phyloP scores from a whole-genome alignment of 2,113 vertebrate genomes.

The Trichomycterus rosablanca region DNA sequence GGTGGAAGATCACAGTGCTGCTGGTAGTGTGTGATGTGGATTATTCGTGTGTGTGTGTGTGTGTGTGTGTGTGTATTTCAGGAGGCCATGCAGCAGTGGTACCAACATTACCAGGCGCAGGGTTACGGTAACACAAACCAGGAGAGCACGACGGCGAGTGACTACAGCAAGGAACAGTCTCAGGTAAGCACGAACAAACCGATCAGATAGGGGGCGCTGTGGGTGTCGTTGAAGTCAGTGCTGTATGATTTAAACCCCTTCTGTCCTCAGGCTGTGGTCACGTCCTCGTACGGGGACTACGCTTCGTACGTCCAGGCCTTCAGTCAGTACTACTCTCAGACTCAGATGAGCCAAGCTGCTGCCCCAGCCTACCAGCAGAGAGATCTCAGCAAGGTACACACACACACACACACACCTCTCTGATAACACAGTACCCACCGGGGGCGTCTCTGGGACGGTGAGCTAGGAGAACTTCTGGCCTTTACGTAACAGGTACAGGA shows the following conservation, averaged over 20 bases:
- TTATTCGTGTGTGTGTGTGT: conserved; percentile 24
- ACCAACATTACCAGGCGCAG: conserved; percentile 74
- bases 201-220: background rate
- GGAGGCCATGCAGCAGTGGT: conserved; percentile 78
- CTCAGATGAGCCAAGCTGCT: conserved; percentile 60
- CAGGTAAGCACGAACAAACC: conserved; percentile 56
- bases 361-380: conserved; percentile 63
- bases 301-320: conserved; percentile 72
- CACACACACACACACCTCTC: conserved; percentile 21
- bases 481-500: too few species aligned
- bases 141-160: conserved; percentile 54
- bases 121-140: conserved; percentile 56
- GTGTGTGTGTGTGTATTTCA: conserved; percentile 43
- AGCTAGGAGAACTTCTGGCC: too few species aligned
- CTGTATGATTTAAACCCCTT: background rate
- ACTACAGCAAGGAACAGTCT: conserved; percentile 68
- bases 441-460: too few species aligned
- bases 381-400: conserved; percentile 65
- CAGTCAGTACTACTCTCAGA: conserved; percentile 71
- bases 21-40: too few species aligned
- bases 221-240: too few species aligned
- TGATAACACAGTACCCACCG: background rate
- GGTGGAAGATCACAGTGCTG: background rate
- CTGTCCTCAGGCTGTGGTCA: conserved; percentile 55
- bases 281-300: conserved; percentile 65